These are phyloP conservation scores for Parauchenoglanis ngamensis DNA, from an alignment of 2,797 vertebrate genomes.

Conservation along the genomic window DNA sequence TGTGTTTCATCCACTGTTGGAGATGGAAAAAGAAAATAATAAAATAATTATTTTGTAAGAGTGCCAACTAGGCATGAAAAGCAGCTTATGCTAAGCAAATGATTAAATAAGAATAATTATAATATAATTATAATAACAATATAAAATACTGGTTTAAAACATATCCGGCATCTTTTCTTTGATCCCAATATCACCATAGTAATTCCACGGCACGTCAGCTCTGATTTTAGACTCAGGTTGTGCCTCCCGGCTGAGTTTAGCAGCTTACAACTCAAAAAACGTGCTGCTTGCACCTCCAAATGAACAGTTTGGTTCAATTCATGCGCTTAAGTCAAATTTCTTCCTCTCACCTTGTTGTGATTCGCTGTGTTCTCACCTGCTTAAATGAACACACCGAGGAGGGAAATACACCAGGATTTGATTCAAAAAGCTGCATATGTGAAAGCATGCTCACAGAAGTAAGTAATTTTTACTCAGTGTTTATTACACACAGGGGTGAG, in stretches of 20 bases:
- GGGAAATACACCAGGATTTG: not conserved
- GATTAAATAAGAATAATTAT: not conserved
- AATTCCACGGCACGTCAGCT: not conserved
- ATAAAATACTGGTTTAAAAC: not conserved
- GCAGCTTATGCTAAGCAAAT: not conserved
- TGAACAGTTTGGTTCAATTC: not conserved
- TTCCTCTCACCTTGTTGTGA: not conserved
- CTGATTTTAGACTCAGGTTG: not conserved
- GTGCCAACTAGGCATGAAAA: not conserved
- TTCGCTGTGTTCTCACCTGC: not conserved
- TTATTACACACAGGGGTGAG: not conserved
- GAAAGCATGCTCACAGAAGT: not conserved
- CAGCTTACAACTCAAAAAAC: not conserved
- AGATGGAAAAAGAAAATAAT: not conserved
- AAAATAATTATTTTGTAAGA: not conserved
- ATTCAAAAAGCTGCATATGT: not conserved
- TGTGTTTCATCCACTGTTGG: not conserved
- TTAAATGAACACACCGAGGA: not conserved
- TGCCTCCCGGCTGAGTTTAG: not conserved
- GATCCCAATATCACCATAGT: not conserved
- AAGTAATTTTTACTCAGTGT: not conserved
- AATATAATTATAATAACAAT: not conserved
- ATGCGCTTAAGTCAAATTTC: not conserved
- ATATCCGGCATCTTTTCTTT: not conserved
- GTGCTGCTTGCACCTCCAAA: not conserved